A percentile compares a stretch with the other conserved stretches of the same genome.
Conservation (phyloP, 2,113 vertebrate species). For the Colistium nudipinnis region DNA sequence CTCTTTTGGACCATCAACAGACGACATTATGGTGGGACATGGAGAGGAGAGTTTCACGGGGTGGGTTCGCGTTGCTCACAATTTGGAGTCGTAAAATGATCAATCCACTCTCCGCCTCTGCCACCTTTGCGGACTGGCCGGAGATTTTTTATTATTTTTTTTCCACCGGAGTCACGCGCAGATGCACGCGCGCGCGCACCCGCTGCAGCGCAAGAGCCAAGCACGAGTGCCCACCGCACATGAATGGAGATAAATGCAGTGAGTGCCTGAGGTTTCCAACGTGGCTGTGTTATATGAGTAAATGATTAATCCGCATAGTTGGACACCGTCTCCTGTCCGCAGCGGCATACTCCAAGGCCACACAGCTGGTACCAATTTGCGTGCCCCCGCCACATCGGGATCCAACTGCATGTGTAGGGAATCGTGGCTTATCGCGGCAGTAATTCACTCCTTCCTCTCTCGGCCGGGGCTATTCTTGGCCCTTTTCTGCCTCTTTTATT, state of each 20-base stretch:
- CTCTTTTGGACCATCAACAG: slow-evolving; percentile 22
- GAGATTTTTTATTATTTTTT: no score
- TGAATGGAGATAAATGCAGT: slow-evolving; percentile 79
- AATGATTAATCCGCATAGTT: slow-evolving; percentile 83
- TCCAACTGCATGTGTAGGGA: slow-evolving; percentile 80
- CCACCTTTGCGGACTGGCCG: slow-evolving; percentile 32
- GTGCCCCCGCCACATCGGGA: slow-evolving; percentile 71
- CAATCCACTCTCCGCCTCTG: slow-evolving; percentile 25
- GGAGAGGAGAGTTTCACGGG: background rate
- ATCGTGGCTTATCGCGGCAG: slow-evolving; percentile 79
- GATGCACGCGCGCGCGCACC: slow-evolving; percentile 1
- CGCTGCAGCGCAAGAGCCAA: slow-evolving; percentile 21
- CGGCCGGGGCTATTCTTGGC: slow-evolving; percentile 80
- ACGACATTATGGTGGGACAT: slow-evolving; percentile 26
- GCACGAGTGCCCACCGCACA: slow-evolving; percentile 67
- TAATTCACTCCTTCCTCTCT: slow-evolving; percentile 79
- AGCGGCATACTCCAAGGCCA: slow-evolving; percentile 78
- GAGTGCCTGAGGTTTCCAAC: slow-evolving; percentile 81
- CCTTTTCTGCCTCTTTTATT: slow-evolving; percentile 74
- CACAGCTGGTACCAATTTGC: slow-evolving; percentile 85
- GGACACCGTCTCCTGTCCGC: slow-evolving; percentile 76
- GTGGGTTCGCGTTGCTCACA: slow-evolving; percentile 18
- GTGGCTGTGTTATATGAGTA: slow-evolving; percentile 81
- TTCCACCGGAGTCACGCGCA: slow-evolving; percentile 13
- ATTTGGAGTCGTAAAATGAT: slow-evolving; percentile 24